Conservation (phyloP, 2,888 invertebrate species). For the Lasioglossum figueresi region DNA sequence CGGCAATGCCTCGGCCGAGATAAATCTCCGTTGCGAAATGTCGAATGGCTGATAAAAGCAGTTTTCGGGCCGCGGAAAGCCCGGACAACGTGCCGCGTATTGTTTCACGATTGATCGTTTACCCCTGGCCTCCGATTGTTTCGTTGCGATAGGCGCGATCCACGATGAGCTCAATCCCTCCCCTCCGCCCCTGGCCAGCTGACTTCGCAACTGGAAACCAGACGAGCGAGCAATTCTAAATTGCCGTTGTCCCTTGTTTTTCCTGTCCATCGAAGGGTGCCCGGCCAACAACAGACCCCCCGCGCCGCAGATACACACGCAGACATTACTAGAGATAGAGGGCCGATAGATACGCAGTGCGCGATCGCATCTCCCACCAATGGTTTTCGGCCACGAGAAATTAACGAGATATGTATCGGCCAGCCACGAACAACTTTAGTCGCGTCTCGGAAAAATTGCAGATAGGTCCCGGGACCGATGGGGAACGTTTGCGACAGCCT, state of each 20-base stretch:
- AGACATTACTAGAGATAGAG: conserved; percentile 1
- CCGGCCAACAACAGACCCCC: not conserved
- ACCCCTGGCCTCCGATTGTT: conserved; percentile 59
- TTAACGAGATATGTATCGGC: not conserved
- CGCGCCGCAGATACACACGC: not conserved
- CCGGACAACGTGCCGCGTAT: conserved; percentile 45
- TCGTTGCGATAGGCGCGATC: conserved; percentile 54
- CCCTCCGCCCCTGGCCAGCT: not conserved
- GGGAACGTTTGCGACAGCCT: not conserved
- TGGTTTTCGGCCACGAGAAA: not conserved
- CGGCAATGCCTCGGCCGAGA: conserved; percentile 51
- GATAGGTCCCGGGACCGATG: not conserved
- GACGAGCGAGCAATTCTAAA: conserved; percentile 42
- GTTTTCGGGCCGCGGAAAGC: conserved; percentile 50
- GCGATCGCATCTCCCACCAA: not conserved
- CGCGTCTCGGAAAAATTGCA: not conserved
- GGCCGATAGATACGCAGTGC: not conserved
- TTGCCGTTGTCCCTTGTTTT: conserved; percentile 47
- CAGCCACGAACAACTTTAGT: not conserved
- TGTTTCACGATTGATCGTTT: conserved; percentile 66
- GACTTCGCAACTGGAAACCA: conserved; percentile 48
- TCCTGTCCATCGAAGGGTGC: conserved; percentile 25
- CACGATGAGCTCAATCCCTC: conserved; percentile 36
- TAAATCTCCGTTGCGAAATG: conserved; percentile 66
- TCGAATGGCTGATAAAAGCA: conserved; percentile 69